These are phyloP conservation scores for Ectropis crepuscularia DNA, from an alignment of 2,888 invertebrate genomes.

Conservation along the genomic window DNA sequence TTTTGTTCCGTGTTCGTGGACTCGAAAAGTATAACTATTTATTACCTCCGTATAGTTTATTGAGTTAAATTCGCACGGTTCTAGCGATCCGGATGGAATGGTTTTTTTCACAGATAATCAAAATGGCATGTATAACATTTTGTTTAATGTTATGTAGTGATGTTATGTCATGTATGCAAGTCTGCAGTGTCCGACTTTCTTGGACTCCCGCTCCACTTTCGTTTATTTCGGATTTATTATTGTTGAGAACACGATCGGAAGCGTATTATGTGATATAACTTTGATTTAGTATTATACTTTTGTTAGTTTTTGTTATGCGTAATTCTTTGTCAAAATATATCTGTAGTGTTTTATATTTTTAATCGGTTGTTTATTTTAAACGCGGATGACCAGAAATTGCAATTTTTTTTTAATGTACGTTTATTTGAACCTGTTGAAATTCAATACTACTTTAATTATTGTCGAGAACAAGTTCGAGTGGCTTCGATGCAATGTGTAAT, in stretches of 20 bases:
- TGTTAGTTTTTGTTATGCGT: background rate
- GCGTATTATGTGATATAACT: conserved; percentile 46
- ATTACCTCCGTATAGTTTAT: conserved; percentile 33
- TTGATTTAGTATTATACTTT: conserved; percentile 3
- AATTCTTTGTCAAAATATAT: no score
- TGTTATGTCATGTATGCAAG: conserved; percentile 52
- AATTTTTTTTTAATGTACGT: no score
- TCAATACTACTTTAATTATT: no score
- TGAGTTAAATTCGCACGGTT: conserved; percentile 38
- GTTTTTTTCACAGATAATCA: conserved; percentile 32
- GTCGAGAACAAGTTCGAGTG: no score
- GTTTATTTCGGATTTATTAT: conserved; percentile 43
- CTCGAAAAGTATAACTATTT: conserved; percentile 39
- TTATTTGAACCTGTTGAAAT: no score
- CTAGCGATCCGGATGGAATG: conserved; percentile 35
- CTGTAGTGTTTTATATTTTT: no score
- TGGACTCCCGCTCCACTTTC: conserved; percentile 40
- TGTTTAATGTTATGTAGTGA: conserved; percentile 27
- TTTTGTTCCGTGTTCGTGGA: conserved; percentile 51
- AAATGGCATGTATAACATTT: conserved; percentile 28
- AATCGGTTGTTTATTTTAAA: no score
- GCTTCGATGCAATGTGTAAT: no score
- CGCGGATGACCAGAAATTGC: no score
- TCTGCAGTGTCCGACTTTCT: conserved; percentile 49
- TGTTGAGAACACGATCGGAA: conserved; percentile 51